Evolutionary conservation across 2,113 vertebrate genomes (phyloP), one percentile per base, ranked within the genome.

Genomic region (Cairina moschata): DNA sequence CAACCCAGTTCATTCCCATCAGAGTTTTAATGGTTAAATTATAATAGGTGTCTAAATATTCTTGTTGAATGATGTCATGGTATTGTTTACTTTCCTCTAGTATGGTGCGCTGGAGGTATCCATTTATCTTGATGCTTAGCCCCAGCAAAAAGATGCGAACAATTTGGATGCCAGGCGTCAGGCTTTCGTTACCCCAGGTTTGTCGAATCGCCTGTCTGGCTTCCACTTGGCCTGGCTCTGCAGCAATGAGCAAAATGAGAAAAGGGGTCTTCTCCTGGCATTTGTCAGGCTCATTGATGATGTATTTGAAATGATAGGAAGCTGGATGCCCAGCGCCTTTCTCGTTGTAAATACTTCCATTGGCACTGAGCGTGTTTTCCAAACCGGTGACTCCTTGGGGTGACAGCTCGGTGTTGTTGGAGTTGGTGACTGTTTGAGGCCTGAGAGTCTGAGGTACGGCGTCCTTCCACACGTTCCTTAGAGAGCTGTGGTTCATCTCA

Each of bases 1-100:
- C 98, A 66, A 99, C 99, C 99, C 99, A 99, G 96, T 99, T 99
- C 98, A 99, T 99, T 76, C 99, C 99, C 99, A 99, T 99, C 56
- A 99, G 94, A 14, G 99, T 99, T 97, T 99, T 99, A 77, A 98
- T 98, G 32, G 99, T 99, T 91, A 99, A 97, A 92, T 99, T 99
- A 62, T 99, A 98, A 88, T 99, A 99, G 4, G 99, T 98, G 62
- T 99, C 99, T 60, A 98, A 76, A 86, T 99, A 99, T 69, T 99
- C 98, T 94, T 99, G 99, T 97, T 99, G 99, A 88, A 99, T 97
- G 90, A 99, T 99, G 65, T 99, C 99, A 0, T 97, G 99, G 68
- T 99, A 93, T 52, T 98, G 98, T 89, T 94, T 97, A 90, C 99
- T 99, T 97, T 99, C 99, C 71, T 98, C 98, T 55, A 98, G 84